Base-by-base conservation (phyloP, 2,888 invertebrate species). In the Pandemis heparana region DNA sequence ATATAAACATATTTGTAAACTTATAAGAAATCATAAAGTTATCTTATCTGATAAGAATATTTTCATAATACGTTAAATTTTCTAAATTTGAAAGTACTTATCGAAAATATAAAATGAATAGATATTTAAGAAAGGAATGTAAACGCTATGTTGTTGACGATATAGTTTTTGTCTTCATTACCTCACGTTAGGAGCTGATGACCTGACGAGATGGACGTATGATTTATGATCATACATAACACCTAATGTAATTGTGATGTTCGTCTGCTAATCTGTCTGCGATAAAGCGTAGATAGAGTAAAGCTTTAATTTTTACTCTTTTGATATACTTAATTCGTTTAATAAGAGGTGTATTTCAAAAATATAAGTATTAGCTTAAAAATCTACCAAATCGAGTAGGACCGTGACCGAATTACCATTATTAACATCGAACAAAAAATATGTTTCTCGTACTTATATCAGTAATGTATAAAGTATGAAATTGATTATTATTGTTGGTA, bases 141-240 rank as follows among this genome's bases (percentile, higher is more conserved):
- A 48, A 14, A 12, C n/a, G 48, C n/a, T 53, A 6, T 18, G 53
- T n/a, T 16, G 53, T 53, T 53, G 23, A 56, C 23, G 23, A 56
- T 23, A 18, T 5, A 65, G 48, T 48, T 65, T 65, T 65, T 65
- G 64, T 65, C 51, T 48, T 48, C 38, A 38, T 65, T 65, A 65
- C 32, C 46, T 51, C 65, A 66, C 39, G 63, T 32, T 71, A 71
- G 16, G 48, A 51, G 61, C 23, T 61, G 51, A 23, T 51, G 64
- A 59, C 48, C 71, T 9, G 39, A 60, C 60, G 66, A 51, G 66
- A 51, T 41, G 65, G 60, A 60, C 18, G 53, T 59, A 60, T 68
- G 60, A 68, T 68, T 68, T 68, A 65, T 60, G 39, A 71, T 18
- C 60, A 66, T 6, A 16, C 41, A 41, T 41, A 59, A 56, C 38